phyloP scores from a whole-genome alignment of 2,113 vertebrate genomes.

The Stegastes partitus region DNA sequence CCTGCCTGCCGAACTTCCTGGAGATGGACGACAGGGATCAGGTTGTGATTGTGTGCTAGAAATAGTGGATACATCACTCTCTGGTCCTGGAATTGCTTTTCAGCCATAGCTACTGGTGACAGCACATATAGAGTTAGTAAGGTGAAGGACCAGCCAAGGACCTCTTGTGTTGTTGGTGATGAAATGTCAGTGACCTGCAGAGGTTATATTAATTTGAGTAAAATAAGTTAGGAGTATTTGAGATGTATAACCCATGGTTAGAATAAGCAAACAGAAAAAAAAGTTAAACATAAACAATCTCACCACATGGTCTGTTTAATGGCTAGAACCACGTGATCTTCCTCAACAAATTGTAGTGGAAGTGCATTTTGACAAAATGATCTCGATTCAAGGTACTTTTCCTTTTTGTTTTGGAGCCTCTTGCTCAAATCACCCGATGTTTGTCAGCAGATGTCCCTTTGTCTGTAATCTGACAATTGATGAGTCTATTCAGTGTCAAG shows the following conservation, averaged over 20 bases:
- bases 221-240: not conserved
- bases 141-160: slow-evolving; percentile 29
- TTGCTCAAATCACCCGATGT: no score
- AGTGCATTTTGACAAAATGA: no score
- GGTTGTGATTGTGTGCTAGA: slow-evolving; percentile 20
- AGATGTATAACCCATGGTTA: not conserved
- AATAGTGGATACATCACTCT: slow-evolving; percentile 9
- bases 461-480: no score
- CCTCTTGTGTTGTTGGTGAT: not conserved
- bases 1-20: slow-evolving; percentile 32
- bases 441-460: no score
- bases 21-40: slow-evolving; percentile 38
- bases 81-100: slow-evolving; percentile 27
- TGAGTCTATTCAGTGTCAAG: no score
- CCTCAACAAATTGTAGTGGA: no score
- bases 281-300: not conserved
- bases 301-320: no score
- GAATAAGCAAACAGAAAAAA: not conserved
- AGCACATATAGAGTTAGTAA: slow-evolving; percentile 12
- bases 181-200: not conserved
- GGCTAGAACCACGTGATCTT: no score
- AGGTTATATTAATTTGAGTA: not conserved
- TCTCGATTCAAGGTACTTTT: no score
- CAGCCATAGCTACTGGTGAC: not conserved
- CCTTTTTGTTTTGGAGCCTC: no score